phyloP scores from a whole-genome alignment of 2,888 invertebrate genomes.

The Phyto melanocephala region DNA sequence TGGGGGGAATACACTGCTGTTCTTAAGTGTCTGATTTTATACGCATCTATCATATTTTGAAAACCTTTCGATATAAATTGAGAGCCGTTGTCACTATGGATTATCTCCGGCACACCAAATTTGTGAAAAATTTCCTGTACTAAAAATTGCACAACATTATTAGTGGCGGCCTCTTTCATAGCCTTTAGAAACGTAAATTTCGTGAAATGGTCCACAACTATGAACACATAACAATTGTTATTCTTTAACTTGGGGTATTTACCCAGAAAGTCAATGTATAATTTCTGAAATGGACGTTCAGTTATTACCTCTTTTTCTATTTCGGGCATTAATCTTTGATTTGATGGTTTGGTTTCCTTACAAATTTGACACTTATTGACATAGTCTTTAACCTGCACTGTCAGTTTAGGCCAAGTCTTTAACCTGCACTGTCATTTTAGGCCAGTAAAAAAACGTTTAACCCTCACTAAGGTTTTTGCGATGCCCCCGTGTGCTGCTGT shows the following conservation, averaged over 20 bases:
- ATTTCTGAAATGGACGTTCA: neutral
- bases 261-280: neutral
- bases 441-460: constrained; percentile 33
- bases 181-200: neutral
- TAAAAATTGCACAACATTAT: neutral
- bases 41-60: neutral
- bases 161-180: neutral
- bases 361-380: neutral
- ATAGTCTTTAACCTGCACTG: neutral
- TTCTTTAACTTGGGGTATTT: neutral
- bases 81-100: constrained; percentile 56
- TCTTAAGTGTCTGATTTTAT: neutral
- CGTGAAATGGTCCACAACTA: neutral
- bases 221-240: neutral
- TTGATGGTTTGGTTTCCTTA: neutral
- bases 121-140: constrained; percentile 63
- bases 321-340: neutral
- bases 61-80: constrained; percentile 34
- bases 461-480: neutral
- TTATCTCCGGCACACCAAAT: constrained; percentile 58
- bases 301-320: neutral
- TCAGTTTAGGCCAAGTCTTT: no score
- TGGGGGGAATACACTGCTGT: constrained; percentile 70
- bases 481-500: constrained; percentile 43
- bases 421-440: no score